Evolutionary conservation across 1,140 invertebrate species (phyloP), one percentile per base, ranked within the genome.

Genomic region (Cyphomyrmex costatus): DNA sequence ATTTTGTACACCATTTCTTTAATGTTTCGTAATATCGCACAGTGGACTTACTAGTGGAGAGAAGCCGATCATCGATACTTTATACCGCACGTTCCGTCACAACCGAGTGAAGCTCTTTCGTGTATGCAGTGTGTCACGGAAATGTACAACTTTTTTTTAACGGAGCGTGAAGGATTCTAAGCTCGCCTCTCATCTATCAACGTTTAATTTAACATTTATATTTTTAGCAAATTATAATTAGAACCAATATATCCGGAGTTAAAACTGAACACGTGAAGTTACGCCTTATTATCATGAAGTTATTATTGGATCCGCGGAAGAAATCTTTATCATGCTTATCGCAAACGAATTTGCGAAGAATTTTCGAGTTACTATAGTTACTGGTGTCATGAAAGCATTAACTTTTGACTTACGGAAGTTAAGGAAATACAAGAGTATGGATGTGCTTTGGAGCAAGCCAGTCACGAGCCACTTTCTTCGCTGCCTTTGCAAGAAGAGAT

Each of bases 1-100:
- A 42, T 82, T 80, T 56, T 5, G 1, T 36, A 30, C 46, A 49
- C 2, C 2, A 70, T 66, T 80, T 80, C 58, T 80, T 42, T 56
- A 14, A 2, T 46, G 1, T 71, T 82, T 71, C 21, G 16, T 58
- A 58, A 71, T 49, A 16, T 42, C 24, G n/a, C 3, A 51, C 30
- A 49, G 3, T 12, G 3, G 3, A 7, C 0, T 53, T 33, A 36
- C 5, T 19, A 68, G 21, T n/a, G 21, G 12, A 16, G 12, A 16
- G 12, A 53, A 65, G 12, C 16, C 19, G 33, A 8, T 78, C 19
- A 56, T 80, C 10, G 21, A 80, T 19, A 2, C 24, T 51, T 63
- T 78, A 60, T 42, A 60, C 1, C 0, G 33, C 4, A 10, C 12
- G 6, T 65, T 63, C 27, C 21, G 12, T 46, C 24, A 63, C 58